phyloP scores from a whole-genome alignment of 30 jellyfish, hydroid and myxozoan species.

The Aurelia sp. region DNA sequence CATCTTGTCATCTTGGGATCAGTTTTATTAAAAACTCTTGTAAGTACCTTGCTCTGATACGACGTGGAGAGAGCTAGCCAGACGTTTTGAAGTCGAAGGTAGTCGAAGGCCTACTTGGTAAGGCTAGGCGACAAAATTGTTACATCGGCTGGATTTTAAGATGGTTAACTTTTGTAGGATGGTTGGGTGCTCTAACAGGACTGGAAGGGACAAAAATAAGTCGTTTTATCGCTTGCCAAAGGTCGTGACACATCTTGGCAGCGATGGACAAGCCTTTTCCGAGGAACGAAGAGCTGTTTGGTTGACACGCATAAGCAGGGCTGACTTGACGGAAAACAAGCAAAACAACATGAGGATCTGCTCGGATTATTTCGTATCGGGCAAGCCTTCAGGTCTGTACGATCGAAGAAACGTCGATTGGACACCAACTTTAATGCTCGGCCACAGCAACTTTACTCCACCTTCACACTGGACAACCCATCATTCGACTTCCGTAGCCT shows the following conservation, averaged over 20 bases:
- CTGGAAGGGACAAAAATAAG: neutral
- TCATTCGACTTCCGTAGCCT: too few relatives aligned
- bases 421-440: slow-evolving; percentile 12
- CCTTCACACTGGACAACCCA: too few relatives aligned
- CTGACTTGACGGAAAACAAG: neutral
- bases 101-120: too few relatives aligned
- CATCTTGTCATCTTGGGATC: too few relatives aligned
- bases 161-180: neutral
- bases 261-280: neutral
- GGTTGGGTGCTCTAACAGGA: neutral
- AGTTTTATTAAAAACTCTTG: too few relatives aligned
- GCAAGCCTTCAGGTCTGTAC: slow-evolving; percentile 26
- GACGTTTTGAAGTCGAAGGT: too few relatives aligned
- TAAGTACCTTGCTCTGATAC: too few relatives aligned
- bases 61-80: too few relatives aligned
- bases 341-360: neutral
- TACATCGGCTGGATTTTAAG: too few relatives aligned
- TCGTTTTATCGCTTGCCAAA: slow-evolving; percentile 4
- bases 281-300: slow-evolving; percentile 12
- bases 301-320: slow-evolving; percentile 9
- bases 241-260: slow-evolving; percentile 1
- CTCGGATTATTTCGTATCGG: neutral
- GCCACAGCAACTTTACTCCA: neutral
- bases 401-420: slow-evolving; percentile 30
- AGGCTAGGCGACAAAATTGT: too few relatives aligned